Percentiles rank a stretch among this genome's conserved stretches.
Evolutionary conservation across 2,888 invertebrate species (phyloP).

Genomic region (Erpobdella octoculata): DNA sequence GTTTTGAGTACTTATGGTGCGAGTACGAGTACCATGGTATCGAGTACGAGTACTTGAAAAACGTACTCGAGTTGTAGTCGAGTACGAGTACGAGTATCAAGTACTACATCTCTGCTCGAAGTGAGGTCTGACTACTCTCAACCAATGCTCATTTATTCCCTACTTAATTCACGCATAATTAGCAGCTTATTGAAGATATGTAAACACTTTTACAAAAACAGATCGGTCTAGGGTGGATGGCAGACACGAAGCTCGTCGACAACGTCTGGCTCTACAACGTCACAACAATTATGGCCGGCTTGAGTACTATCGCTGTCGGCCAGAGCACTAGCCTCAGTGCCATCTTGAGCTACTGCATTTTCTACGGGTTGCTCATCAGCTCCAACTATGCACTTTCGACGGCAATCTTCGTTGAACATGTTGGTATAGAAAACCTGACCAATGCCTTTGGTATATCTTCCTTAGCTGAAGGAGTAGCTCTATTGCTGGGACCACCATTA

Average conservation of each 20-base stretch:
- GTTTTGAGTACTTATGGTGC: no score
- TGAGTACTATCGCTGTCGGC: not conserved
- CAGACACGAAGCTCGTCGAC: slow-evolving; percentile 12
- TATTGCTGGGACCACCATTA: slow-evolving; percentile 20
- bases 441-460: slow-evolving; percentile 14
- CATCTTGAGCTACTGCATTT: not conserved
- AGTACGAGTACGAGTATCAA: no score
- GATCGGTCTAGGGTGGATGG: slow-evolving; percentile 23
- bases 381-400: slow-evolving; percentile 13
- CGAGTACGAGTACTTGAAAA: no score
- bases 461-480: slow-evolving; percentile 8
- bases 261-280: not conserved
- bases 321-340: not conserved
- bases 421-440: not conserved
- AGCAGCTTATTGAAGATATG: no score
- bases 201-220: not conserved
- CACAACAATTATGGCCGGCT: slow-evolving; percentile 1
- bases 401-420: slow-evolving; percentile 5
- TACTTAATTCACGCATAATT: no score
- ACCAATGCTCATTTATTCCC: no score
- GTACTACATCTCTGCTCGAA: no score
- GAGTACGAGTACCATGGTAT: no score
- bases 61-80: no score
- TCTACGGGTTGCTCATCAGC: slow-evolving; percentile 12
- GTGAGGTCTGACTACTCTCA: no score